Percentiles rank a stretch among this genome's conserved stretches.
These are phyloP conservation scores for Drosophila prolongata DNA, from an alignment of 2,888 invertebrate species.

Conservation along the genomic window DNA sequence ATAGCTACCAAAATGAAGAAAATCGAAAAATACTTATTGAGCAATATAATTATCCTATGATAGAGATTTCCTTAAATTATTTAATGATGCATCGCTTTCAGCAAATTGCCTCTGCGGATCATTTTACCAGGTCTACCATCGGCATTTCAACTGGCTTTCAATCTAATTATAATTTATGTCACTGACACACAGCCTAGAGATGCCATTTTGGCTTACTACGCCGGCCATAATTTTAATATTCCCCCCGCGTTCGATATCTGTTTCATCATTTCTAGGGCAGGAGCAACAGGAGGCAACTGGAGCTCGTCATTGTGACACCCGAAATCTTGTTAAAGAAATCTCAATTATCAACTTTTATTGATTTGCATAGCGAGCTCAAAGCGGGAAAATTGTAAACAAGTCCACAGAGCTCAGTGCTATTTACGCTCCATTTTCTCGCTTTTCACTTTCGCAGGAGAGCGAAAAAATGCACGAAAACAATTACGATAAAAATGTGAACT, in stretches of 20 bases:
- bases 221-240: constrained; percentile 67
- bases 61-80: constrained; percentile 28
- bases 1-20: constrained; percentile 14
- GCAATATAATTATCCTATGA: constrained; percentile 44
- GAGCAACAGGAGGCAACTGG: constrained; percentile 8
- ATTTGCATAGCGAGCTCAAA: constrained; percentile 55
- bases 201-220: constrained; percentile 12
- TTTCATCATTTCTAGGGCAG: constrained; percentile 14
- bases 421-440: constrained; percentile 75
- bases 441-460: constrained; percentile 46
- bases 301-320: constrained; percentile 60
- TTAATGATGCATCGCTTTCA: constrained; percentile 24
- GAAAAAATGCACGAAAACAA: constrained; percentile 73
- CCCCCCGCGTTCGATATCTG: constrained; percentile 19
- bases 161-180: constrained; percentile 78
- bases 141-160: constrained; percentile 42
- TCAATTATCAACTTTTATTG: constrained; percentile 80
- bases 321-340: constrained; percentile 77
- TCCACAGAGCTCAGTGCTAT: constrained; percentile 63
- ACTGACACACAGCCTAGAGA: constrained; percentile 41
- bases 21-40: constrained; percentile 47
- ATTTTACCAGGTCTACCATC: constrained; percentile 60
- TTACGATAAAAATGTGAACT: constrained; percentile 73
- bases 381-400: constrained; percentile 55
- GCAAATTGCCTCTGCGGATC: constrained; percentile 43